Conservation (phyloP, 2,888 invertebrate species). For the Adelognathus sp. region DNA sequence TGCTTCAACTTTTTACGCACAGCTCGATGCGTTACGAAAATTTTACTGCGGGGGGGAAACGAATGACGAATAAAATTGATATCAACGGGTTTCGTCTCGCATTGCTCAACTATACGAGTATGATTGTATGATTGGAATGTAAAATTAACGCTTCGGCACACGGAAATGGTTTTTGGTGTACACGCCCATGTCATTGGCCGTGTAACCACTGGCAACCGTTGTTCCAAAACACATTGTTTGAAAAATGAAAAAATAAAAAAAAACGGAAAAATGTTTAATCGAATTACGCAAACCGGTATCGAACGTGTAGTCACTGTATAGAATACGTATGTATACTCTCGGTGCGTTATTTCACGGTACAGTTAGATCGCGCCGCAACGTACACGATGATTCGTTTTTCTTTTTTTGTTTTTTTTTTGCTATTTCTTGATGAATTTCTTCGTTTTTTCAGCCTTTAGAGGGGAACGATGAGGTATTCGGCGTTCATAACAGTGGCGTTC, state of each 20-base stretch:
- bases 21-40: too few species aligned
- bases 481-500: conserved; percentile 70
- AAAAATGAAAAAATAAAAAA: conserved; percentile 1
- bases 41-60: background rate
- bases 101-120: background rate
- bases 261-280: conserved; percentile 47
- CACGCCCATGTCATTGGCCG: conserved; percentile 69
- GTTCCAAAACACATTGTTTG: conserved; percentile 59
- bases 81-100: background rate
- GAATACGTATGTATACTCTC: background rate
- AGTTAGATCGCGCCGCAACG: background rate
- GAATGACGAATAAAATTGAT: background rate
- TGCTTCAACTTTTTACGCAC: too few species aligned
- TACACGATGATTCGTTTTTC: background rate
- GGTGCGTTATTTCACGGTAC: background rate
- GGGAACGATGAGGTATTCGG: conserved; percentile 70
- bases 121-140: too few species aligned
- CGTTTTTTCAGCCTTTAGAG: conserved; percentile 58
- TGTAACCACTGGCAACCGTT: conserved; percentile 69
- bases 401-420: background rate
- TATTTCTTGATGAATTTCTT: background rate
- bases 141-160: too few species aligned
- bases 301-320: conserved; percentile 12
- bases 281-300: conserved; percentile 46
- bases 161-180: too few species aligned